phyloP scores from a whole-genome alignment of 2,113 vertebrate species.

The Monopterus albus region DNA sequence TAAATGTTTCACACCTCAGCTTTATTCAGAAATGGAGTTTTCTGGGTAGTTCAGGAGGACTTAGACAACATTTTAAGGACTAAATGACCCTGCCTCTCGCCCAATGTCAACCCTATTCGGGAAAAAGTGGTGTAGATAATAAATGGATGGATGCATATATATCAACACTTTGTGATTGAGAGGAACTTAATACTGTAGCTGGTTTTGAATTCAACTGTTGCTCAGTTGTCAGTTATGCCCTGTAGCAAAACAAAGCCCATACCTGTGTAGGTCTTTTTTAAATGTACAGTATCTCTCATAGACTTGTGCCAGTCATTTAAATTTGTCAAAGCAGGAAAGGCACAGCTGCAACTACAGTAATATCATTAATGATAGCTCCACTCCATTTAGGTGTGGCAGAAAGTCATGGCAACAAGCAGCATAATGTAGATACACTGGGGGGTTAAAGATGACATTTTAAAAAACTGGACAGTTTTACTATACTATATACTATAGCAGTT shows the following conservation, averaged over 20 bases:
- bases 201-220: neutral
- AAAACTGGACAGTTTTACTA: neutral
- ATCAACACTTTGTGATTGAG: too few relatives aligned
- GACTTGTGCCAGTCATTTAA: constrained; percentile 21
- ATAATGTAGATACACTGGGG: neutral
- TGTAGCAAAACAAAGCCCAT: neutral
- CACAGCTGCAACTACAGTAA: constrained; percentile 1
- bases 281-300: neutral
- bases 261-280: neutral
- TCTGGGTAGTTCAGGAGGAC: too few relatives aligned
- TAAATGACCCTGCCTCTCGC: too few relatives aligned
- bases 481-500: too few relatives aligned
- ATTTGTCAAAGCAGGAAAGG: constrained; percentile 38
- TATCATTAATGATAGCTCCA: neutral
- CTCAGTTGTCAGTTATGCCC: constrained; percentile 1
- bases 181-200: neutral
- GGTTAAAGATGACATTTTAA: neutral
- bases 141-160: too few relatives aligned
- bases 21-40: too few relatives aligned
- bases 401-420: neutral
- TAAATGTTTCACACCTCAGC: too few relatives aligned
- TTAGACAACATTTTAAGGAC: too few relatives aligned
- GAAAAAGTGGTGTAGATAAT: too few relatives aligned
- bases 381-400: constrained; percentile 38
- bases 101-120: too few relatives aligned